These are phyloP conservation scores for Oreonectes daqikongensis DNA, from an alignment of 2,797 vertebrate genomes.

Conservation along the genomic window DNA sequence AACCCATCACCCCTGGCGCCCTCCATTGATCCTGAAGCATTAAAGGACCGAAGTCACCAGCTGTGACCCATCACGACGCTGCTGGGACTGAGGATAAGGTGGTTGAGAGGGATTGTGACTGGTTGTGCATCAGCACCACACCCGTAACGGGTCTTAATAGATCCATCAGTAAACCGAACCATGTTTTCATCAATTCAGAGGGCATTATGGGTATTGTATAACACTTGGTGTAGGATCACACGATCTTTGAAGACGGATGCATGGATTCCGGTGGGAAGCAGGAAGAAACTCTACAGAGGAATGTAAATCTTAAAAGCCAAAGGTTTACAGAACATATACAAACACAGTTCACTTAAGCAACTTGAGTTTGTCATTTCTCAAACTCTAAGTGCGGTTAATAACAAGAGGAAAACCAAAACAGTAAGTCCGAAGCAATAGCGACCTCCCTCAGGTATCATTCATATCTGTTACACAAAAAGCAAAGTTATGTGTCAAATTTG, in stretches of 20 bases:
- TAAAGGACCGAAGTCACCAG: conserved; percentile 23
- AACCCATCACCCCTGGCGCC: background rate
- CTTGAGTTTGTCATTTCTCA: too few species aligned
- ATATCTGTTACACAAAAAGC: background rate
- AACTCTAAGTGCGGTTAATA: too few species aligned
- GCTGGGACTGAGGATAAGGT: conserved; percentile 8
- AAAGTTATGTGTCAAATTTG: background rate
- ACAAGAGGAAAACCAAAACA: too few species aligned
- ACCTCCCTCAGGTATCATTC: background rate
- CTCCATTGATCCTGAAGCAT: conserved; percentile 37
- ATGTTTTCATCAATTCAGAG: conserved; percentile 24
- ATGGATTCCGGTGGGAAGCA: conserved; percentile 33
- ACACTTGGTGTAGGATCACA: conserved; percentile 41
- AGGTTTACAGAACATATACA: conserved; percentile 2
- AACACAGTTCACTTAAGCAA: background rate
- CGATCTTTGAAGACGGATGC: conserved; percentile 22
- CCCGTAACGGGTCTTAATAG: conserved; percentile 16
- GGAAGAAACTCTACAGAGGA: conserved; percentile 13
- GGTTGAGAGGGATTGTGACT: background rate
- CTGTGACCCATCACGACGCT: conserved; percentile 25
- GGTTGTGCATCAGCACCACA: conserved; percentile 6
- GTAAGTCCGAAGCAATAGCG: background rate
- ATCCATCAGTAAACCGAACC: conserved; percentile 7
- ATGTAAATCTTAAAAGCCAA: conserved; percentile 6
- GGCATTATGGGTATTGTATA: conserved; percentile 41